Base-by-base conservation (phyloP, 2,888 invertebrate species). In the Nomada ferruginata region DNA sequence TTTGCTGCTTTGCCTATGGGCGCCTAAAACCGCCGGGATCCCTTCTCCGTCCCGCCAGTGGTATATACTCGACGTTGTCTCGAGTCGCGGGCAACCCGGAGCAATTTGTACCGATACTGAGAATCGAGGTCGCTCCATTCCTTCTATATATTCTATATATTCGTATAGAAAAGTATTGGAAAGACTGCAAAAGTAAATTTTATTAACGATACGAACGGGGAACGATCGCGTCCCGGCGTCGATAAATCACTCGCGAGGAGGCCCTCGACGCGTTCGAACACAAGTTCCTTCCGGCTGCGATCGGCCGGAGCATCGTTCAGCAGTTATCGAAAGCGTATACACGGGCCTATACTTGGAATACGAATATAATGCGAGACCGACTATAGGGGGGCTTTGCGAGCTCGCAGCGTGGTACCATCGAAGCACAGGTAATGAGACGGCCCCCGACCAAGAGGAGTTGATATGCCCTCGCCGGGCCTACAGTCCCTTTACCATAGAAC, bases 391-490 rank as follows among this genome's bases (percentile, higher is more conserved):
- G 90, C 89, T 86, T 90, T 88, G 90, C 91, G 90, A 90, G 90
- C 90, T 73, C 92, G 82, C 93, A 93, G 93, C 93, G 89, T 93
- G 93, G 91, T 91, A 93, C 92, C 92, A 85, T 88, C 89, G 89
- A 90, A 90, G 88, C 90, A 87, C 92, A 90, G 92, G 92, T 93
- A 93, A 93, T 93, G 93, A 93, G 93, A 92, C 93, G 93, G 93
- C 93, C 93, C 93, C 93, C 93, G 93, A 93, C 93, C 91, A 93
- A 92, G 93, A 92, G 92, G 88, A 91, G 90, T 91, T 89, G 92
- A 91, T 91, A 91, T 88, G 83, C 89, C 87, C 84, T 85, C 82
- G 86, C 88, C 87, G 29, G 20, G 23, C 85, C 89, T 90, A 89
- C 86, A 87, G 87, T 90, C 87, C 83, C 85, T 75, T 85, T 78